Evolutionary conservation across 2,888 invertebrate species (phyloP), one percentile per base, ranked within the genome.

Genomic region (Hypomecis atomaria): DNA sequence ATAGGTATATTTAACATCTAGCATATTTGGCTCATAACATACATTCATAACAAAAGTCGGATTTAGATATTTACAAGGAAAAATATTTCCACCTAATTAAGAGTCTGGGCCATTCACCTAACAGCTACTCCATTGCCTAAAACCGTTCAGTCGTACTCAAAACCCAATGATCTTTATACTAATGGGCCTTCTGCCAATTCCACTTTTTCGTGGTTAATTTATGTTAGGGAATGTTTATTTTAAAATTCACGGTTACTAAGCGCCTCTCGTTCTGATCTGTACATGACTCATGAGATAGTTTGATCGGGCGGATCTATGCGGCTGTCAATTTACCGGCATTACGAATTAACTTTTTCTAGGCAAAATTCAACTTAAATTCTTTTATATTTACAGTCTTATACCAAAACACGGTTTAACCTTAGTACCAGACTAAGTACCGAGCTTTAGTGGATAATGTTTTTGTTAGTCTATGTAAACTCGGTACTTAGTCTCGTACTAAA

Each of bases 211-310:
- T 40, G 6, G 45, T 48, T 33, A 48, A 55, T 63, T 62, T 59
- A 59, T 53, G 53, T 40, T 70, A 52, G 45, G 54, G 50, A 50
- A 59, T 55, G 59, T 59, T 55, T 64, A 64, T 64, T 64, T 64
- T 59, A 13, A 64, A 59, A 52, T 59, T 64, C 47, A 56, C 34
- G 64, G 59, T 63, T 63, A 55, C 59, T 55, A 59, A 48, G 43
- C 44, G 36, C 23, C 3, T 13, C 2, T 38, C 13, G 42, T 55
- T 45, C 56, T 48, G 48, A 63, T 48, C 42, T 45, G 50, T n/a
- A 45, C 55, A 33, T 55, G 55, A 59, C 13, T 50, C 55, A 57
- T 13, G 33, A 40, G n/a, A 7, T 36, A 10, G 6, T 23, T 52
- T 6, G 23, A 48, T 48, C 38, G 13, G 6, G n/a, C 9, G 23